A percentile compares a stretch with the other conserved stretches of the same genome.
Evolutionary conservation across 1,140 invertebrate species (phyloP).

Genomic region (Dufourea novaeangliae): DNA sequence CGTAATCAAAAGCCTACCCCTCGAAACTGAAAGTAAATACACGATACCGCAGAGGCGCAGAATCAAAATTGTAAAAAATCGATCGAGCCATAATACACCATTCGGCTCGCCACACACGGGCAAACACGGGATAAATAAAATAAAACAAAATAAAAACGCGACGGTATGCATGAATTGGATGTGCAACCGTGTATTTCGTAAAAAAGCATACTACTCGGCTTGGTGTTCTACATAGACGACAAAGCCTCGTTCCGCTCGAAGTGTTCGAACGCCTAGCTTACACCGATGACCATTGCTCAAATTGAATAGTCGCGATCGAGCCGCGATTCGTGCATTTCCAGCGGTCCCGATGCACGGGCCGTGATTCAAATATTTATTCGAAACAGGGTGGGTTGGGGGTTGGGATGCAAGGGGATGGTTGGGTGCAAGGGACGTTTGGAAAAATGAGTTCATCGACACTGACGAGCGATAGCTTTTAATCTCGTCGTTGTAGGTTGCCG

Average conservation of each 20-base stretch:
- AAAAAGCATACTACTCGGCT: not conserved
- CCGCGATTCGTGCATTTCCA: not conserved
- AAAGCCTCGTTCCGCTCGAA: not conserved
- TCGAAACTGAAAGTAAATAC: too few relatives aligned
- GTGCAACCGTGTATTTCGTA: not conserved
- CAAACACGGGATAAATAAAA: not conserved
- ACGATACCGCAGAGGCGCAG: too few relatives aligned
- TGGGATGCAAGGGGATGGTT: not conserved
- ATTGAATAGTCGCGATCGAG: not conserved
- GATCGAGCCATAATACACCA: not conserved
- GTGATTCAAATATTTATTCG: slow-evolving; percentile 25
- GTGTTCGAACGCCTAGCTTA: not conserved
- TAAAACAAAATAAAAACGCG: not conserved
- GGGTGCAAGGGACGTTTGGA: slow-evolving; percentile 1
- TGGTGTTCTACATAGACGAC: not conserved
- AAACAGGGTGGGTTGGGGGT: not conserved
- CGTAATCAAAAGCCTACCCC: too few relatives aligned
- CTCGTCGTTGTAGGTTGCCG: slow-evolving; percentile 58
- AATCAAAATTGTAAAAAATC: slow-evolving; percentile 39
- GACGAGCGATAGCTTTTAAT: slow-evolving; percentile 68
- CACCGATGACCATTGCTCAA: slow-evolving; percentile 2
- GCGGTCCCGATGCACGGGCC: not conserved
- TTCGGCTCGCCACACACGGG: not conserved
- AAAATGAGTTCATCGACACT: slow-evolving; percentile 66
- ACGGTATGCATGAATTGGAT: not conserved